Percentiles rank a stretch among this genome's conserved stretches.
Conservation (phyloP, 1,140 invertebrate species). For the Chlorops oryzae region DNA sequence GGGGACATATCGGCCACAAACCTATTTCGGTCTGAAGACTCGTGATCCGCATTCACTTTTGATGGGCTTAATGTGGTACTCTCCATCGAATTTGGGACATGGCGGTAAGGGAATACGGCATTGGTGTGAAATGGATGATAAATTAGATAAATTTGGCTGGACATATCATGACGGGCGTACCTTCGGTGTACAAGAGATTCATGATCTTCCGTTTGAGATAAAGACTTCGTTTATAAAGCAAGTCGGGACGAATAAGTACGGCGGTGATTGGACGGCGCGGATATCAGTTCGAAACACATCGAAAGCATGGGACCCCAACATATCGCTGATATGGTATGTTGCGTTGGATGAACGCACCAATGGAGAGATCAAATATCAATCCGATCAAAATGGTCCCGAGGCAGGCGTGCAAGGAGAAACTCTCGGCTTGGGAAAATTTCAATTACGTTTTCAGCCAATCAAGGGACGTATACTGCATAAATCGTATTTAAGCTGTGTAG, state of each 20-base stretch:
- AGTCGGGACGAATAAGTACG: constrained; percentile 67
- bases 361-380: constrained; percentile 52
- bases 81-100: constrained; percentile 60
- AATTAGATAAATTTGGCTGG: constrained; percentile 79
- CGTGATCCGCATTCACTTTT: constrained; percentile 80
- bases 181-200: constrained; percentile 88
- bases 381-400: constrained; percentile 54
- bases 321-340: constrained; percentile 71
- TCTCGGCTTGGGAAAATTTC: constrained; percentile 72
- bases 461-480: constrained; percentile 61
- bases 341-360: constrained; percentile 66
- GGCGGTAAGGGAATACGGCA: constrained; percentile 73
- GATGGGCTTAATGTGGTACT: constrained; percentile 96
- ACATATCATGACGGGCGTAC: constrained; percentile 82
- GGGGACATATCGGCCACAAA: constrained; percentile 84
- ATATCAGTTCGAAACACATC: constrained; percentile 59
- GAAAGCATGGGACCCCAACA: constrained; percentile 43
- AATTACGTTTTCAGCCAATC: constrained; percentile 42
- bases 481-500: constrained; percentile 65
- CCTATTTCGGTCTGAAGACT: constrained; percentile 87
- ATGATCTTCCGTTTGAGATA: constrained; percentile 70
- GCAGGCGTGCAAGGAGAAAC: constrained; percentile 72
- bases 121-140: constrained; percentile 89
- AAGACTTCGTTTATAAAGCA: constrained; percentile 87
- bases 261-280: constrained; percentile 89